A percentile compares a stretch with the other conserved stretches of the same genome.
Evolutionary conservation across 92 coral and sea anemone species (phyloP).

Genomic region (Bergia puertoricense): DNA sequence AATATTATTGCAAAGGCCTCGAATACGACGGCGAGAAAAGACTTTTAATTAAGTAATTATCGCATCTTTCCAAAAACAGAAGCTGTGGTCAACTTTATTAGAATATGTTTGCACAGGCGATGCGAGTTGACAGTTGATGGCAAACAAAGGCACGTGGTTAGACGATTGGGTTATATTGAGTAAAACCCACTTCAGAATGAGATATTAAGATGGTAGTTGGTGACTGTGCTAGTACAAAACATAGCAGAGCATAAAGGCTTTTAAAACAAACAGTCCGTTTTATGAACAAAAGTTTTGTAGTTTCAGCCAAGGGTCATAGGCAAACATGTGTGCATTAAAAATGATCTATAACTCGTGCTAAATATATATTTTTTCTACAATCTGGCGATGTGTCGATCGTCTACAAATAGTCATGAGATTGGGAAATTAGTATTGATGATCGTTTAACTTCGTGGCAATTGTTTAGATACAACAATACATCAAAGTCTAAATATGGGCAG

Average conservation of each 20-base stretch:
- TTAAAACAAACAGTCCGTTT: background rate
- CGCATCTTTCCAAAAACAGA: conserved; percentile 20
- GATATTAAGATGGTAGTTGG: conserved; percentile 9
- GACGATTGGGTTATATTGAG: background rate
- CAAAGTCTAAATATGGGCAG: background rate
- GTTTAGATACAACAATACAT: background rate
- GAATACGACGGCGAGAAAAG: background rate
- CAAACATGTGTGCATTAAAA: conserved; percentile 9
- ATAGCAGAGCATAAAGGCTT: background rate
- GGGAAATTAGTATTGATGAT: background rate
- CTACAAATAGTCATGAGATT: background rate
- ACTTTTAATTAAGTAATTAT: conserved; percentile 41
- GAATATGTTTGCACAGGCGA: conserved; percentile 26
- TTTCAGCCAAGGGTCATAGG: background rate
- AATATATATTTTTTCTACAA: background rate
- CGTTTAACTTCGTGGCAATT: background rate
- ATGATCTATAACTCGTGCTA: background rate
- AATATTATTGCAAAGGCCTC: background rate
- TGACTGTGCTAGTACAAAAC: background rate
- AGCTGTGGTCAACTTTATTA: background rate
- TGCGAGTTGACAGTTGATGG: background rate
- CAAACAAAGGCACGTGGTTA: conserved; percentile 26
- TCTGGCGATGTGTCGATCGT: background rate
- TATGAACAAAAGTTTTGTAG: background rate
- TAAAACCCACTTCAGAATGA: background rate